phyloP scores from a whole-genome alignment of 2,797 vertebrate species.

The Leptatherina wallacei region DNA sequence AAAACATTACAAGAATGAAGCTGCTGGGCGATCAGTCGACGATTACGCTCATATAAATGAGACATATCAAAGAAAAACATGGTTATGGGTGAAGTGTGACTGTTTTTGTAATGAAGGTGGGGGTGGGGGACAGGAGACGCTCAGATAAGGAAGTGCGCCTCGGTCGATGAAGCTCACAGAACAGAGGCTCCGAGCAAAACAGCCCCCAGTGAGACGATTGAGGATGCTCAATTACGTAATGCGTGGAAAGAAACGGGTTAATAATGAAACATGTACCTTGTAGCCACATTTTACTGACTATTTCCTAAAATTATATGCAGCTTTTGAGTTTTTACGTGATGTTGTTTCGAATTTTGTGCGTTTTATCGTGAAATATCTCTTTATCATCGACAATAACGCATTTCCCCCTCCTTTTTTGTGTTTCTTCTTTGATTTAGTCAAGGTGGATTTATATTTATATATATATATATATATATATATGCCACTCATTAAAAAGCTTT shows the following conservation, averaged over 20 bases:
- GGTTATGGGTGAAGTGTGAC: neutral
- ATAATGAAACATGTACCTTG: slow-evolving; percentile 1
- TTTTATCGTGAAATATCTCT: neutral
- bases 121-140: slow-evolving; percentile 19
- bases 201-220: slow-evolving; percentile 43
- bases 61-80: neutral
- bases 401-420: no score
- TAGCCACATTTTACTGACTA: neutral
- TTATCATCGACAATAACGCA: neutral
- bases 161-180: slow-evolving; percentile 43
- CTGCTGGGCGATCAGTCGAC: neutral
- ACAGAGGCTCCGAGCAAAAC: slow-evolving; percentile 49
- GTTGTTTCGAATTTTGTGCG: neutral
- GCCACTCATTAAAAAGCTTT: no score
- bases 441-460: neutral
- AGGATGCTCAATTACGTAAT: slow-evolving; percentile 80
- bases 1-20: neutral
- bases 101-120: slow-evolving; percentile 25
- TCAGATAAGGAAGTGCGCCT: slow-evolving; percentile 79
- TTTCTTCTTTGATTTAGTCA: no score
- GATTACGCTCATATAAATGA: neutral
- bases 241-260: slow-evolving; percentile 31
- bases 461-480: no score
- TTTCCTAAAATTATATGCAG: neutral
- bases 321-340: neutral